A percentile compares a stretch with the other conserved stretches of the same genome.
Evolutionary conservation across 2,888 invertebrate genomes (phyloP).

Genomic region (Stramonita haemastoma): DNA sequence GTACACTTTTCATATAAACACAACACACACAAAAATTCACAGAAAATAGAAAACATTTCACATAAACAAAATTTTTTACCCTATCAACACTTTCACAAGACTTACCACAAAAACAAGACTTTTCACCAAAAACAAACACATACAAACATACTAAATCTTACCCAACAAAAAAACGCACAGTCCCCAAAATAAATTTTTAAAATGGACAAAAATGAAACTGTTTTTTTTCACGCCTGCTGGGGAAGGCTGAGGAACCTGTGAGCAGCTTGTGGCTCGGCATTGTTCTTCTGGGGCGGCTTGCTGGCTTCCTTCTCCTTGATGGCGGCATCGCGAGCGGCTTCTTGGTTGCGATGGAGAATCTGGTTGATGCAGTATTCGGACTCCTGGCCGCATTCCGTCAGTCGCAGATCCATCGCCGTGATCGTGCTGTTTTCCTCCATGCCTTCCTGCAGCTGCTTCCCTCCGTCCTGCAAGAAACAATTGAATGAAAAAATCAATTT

Average conservation of each 20-base stretch:
- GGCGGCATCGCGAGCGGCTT: constrained; percentile 68
- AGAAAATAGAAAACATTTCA: too few relatives aligned
- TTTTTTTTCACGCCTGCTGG: constrained; percentile 24
- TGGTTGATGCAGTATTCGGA: constrained; percentile 77
- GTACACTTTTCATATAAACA: too few relatives aligned
- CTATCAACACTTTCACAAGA: background rate
- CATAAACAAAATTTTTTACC: too few relatives aligned
- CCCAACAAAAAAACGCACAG: background rate
- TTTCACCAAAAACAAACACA: background rate
- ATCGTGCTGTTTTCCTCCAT: constrained; percentile 77
- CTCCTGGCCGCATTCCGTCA: constrained; percentile 77
- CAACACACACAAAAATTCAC: too few relatives aligned
- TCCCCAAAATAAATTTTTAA: background rate
- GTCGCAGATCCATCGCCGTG: constrained; percentile 75
- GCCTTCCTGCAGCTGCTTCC: constrained; percentile 77
- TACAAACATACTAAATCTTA: background rate
- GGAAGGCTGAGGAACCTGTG: constrained; percentile 60
- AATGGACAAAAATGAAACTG: too few relatives aligned
- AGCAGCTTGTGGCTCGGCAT: constrained; percentile 67
- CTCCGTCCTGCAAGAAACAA: constrained; percentile 73
- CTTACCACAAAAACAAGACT: background rate
- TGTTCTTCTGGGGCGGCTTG: constrained; percentile 54
- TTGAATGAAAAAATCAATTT: too few relatives aligned
- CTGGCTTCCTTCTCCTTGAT: constrained; percentile 58
- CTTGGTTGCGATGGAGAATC: constrained; percentile 74